A percentile compares a stretch with the other conserved stretches of the same genome.
These are phyloP conservation scores for Corythornis madagascariensis DNA, from an alignment of 2,113 vertebrate genomes.

Conservation along the genomic window DNA sequence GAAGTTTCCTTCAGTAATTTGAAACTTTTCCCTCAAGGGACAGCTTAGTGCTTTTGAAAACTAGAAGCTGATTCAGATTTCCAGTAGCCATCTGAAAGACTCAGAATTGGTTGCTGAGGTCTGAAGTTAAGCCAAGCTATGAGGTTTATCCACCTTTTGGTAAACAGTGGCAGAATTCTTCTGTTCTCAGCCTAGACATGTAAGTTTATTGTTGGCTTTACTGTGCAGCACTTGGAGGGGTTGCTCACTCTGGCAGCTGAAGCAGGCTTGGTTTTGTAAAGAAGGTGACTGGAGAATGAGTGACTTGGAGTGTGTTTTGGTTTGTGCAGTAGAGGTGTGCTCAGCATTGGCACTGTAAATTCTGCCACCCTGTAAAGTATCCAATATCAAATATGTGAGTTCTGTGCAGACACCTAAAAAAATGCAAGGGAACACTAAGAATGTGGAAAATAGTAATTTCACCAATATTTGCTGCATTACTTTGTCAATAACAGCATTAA, in stretches of 20 bases:
- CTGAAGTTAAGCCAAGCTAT: background rate
- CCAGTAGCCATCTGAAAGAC: background rate
- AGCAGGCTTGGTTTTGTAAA: background rate
- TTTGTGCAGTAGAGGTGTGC: background rate
- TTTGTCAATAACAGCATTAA: background rate
- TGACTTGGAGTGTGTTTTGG: background rate
- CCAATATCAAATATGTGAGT: background rate
- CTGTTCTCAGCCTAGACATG: background rate
- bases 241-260: background rate
- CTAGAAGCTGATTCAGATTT: background rate
- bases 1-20: background rate
- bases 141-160: background rate
- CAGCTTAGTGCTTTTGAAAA: background rate
- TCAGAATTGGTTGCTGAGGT: background rate
- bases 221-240: background rate
- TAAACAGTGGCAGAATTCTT: background rate
- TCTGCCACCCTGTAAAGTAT: background rate
- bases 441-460: background rate
- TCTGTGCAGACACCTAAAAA: background rate
- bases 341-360: background rate
- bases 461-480: background rate
- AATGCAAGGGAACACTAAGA: background rate
- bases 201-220: background rate
- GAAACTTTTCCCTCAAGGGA: background rate
- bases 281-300: background rate